phyloP scores from a whole-genome alignment of 1,140 invertebrate genomes.

The Micrasema longulum region DNA sequence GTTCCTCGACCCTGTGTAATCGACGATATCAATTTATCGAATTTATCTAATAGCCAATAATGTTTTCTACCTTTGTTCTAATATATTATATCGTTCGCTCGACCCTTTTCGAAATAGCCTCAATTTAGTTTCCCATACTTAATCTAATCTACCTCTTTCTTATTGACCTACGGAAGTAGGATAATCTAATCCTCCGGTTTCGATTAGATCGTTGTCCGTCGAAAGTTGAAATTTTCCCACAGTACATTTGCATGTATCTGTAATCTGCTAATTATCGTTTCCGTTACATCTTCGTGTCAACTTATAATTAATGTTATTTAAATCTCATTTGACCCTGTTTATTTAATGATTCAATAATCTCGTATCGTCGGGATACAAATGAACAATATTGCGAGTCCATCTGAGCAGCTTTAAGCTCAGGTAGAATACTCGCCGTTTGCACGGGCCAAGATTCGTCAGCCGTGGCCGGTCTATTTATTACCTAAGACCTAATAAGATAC shows the following conservation, averaged over 20 bases:
- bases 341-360: not conserved
- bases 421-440: conserved; percentile 19
- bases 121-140: not conserved
- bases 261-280: not conserved
- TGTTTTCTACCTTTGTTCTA: conserved; percentile 15
- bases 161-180: not conserved
- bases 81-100: not conserved
- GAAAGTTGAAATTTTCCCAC: conserved; percentile 12
- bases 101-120: not conserved
- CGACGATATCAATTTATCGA: conserved; percentile 9
- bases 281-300: not conserved
- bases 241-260: not conserved
- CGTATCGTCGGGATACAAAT: not conserved
- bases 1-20: not conserved
- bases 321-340: not conserved
- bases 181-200: conserved; percentile 1
- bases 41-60: conserved; percentile 30
- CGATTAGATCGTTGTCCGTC: conserved; percentile 4
- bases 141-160: not conserved
- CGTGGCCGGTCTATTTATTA: conserved; percentile 19
- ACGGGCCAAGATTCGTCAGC: conserved; percentile 21
- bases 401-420: not conserved
- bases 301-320: not conserved
- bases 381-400: not conserved
- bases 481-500: not conserved